phyloP scores from a whole-genome alignment of 2,888 invertebrate species.

The Unio delphinus region DNA sequence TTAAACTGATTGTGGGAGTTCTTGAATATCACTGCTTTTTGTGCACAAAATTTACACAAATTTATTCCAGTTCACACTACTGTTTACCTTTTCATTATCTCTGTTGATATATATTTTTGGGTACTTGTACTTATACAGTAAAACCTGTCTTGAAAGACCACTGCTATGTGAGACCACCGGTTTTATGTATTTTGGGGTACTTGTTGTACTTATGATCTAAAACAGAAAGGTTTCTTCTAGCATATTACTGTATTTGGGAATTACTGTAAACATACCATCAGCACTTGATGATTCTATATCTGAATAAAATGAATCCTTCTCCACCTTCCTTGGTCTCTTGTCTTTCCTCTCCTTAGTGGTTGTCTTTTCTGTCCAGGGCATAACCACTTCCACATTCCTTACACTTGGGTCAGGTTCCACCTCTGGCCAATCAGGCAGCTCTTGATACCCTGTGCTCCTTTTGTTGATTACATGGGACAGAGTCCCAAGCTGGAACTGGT shows the following conservation, averaged over 20 bases:
- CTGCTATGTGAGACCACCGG: too few species aligned
- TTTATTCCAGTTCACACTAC: too few species aligned
- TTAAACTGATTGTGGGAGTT: too few species aligned
- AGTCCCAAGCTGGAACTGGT: constrained; percentile 93
- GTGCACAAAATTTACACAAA: too few species aligned
- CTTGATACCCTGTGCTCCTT: constrained; percentile 88
- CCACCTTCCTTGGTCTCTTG: constrained; percentile 38
- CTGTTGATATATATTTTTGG: neutral
- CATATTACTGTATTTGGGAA: neutral
- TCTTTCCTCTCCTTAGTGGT: constrained; percentile 33
- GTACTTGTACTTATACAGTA: neutral
- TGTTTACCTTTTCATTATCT: too few species aligned
- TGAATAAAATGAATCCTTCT: constrained; percentile 77
- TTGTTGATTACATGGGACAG: constrained; percentile 94
- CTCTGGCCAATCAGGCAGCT: constrained; percentile 88
- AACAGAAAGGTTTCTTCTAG: too few species aligned
- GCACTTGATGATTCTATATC: constrained; percentile 70
- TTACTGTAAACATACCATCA: constrained; percentile 31
- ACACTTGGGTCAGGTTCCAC: constrained; percentile 82
- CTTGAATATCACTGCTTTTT: too few species aligned
- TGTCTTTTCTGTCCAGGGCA: constrained; percentile 55
- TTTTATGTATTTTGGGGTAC: neutral
- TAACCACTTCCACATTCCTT: constrained; percentile 78
- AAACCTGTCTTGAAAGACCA: too few species aligned
- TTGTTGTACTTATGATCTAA: neutral